These are phyloP conservation scores for Zenarchopterus dispar DNA, from an alignment of 2,797 vertebrate species.

Conservation along the genomic window DNA sequence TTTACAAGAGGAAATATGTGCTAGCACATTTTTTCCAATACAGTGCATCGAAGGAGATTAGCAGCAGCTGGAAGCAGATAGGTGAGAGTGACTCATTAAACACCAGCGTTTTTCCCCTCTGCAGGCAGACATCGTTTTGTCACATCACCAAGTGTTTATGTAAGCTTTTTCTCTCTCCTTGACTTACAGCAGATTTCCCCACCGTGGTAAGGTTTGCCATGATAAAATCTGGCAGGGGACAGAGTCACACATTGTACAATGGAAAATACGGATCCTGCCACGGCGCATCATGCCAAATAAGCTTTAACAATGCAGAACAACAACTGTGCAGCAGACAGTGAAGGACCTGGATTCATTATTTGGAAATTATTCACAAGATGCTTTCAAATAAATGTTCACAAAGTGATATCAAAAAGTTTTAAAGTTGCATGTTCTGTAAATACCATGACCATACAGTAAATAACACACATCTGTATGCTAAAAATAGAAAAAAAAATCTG, in stretches of 20 bases:
- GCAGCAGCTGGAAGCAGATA: constrained; percentile 49
- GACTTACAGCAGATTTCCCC: constrained; percentile 22
- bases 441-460: background rate
- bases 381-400: background rate
- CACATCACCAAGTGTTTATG: constrained; percentile 22
- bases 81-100: constrained; percentile 48
- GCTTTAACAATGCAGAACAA: constrained; percentile 39
- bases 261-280: constrained; percentile 53
- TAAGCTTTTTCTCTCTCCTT: background rate
- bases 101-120: constrained; percentile 16
- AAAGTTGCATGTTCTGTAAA: constrained; percentile 10
- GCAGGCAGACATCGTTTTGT: constrained; percentile 44
- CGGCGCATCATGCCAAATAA: constrained; percentile 36
- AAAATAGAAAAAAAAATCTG: constrained; percentile 4
- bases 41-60: constrained; percentile 23
- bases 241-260: constrained; percentile 33
- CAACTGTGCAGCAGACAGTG: constrained; percentile 21
- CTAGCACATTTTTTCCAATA: constrained; percentile 44
- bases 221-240: constrained; percentile 38
- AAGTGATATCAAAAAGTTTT: background rate
- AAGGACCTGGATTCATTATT: constrained; percentile 13
- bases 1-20: constrained; percentile 30
- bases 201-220: constrained; percentile 24
- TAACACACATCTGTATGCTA: background rate
- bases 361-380: background rate